Base-by-base conservation (phyloP, 2,113 vertebrate species). In the Labeo catla region DNA sequence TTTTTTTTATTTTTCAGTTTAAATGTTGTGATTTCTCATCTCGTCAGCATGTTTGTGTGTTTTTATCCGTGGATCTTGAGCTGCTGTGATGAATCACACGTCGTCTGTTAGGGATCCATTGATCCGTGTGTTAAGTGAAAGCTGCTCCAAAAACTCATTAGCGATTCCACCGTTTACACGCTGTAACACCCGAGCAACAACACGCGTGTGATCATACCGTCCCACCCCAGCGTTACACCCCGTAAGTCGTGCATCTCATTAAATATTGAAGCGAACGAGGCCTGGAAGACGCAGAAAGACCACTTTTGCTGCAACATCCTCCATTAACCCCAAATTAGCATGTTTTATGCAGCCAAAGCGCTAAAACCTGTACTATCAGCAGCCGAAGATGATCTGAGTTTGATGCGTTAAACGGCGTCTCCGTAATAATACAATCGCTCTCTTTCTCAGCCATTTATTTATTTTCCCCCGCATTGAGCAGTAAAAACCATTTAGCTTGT, bases 121-220 rank as follows among this genome's bases (percentile, higher is more conserved):
- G 87, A 89, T 89, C 88, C 68, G 21, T 84, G 82, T 52, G 34
- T 81, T 84, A 88, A 84, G 76, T 82, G 79, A 86, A 76, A 88
- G 82, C 84, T 68, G 78, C 73, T 86, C 81, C 88, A 15, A 45
- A 45, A 72, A 5, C 36, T 72, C 39, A 72, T 72, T 70, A 70
- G 66, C 4, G 66, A 39, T 43, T 86, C 87, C 86, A 84, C 63
- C 85, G 57, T 59, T 59, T 59, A 59, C 57, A 61, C 73, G 15
- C 6, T 13, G 68, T 87, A 85, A 79, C 70, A 81, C n/a, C 54
- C 65, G 84, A 88, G 83, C 83, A 86, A 85, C 79, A 76, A 83
- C 84, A 86, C 54, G 49, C 19, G 9, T 36, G 34, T 70, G 50
- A 47, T 52, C 61, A 47, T 54, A 61, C 57, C 57, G 9, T 39